A percentile compares a stretch with the other conserved stretches of the same genome.
These are phyloP conservation scores for Notocelia uddmanniana DNA, from an alignment of 2,888 invertebrate species.

Conservation along the genomic window DNA sequence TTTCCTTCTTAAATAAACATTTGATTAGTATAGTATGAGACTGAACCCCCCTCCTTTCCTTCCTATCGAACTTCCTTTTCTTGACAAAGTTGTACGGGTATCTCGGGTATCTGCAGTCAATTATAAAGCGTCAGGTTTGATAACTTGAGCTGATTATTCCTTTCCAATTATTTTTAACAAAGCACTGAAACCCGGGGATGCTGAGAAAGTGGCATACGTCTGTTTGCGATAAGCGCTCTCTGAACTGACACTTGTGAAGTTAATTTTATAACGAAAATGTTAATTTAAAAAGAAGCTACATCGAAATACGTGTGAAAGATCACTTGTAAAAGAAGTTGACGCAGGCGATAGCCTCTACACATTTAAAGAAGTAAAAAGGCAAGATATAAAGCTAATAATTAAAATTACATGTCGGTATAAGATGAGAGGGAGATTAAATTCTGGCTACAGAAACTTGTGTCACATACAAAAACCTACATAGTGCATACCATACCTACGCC, in stretches of 20 bases:
- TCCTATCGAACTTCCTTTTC: conserved; percentile 49
- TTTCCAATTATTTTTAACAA: conserved; percentile 40
- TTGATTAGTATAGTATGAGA: too few relatives aligned
- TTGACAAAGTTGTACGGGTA: conserved; percentile 48
- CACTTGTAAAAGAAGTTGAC: not conserved
- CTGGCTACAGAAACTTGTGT: too few relatives aligned
- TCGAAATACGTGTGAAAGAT: not conserved
- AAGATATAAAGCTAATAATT: too few relatives aligned
- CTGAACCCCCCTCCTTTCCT: conserved; percentile 2
- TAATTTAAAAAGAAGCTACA: too few relatives aligned
- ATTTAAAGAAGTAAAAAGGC: not conserved
- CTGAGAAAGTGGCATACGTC: conserved; percentile 23
- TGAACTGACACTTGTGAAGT: conserved; percentile 16
- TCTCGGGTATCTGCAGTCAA: conserved; percentile 24
- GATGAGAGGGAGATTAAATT: too few relatives aligned
- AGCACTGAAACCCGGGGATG: conserved; percentile 22
- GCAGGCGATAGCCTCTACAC: not conserved
- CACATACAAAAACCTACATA: too few relatives aligned
- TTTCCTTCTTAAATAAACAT: too few relatives aligned
- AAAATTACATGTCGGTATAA: too few relatives aligned
- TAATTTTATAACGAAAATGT: not conserved
- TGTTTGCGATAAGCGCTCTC: conserved; percentile 19
- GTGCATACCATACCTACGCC: too few relatives aligned
- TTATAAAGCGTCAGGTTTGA: conserved; percentile 41
- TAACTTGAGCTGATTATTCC: conserved; percentile 38